Evolutionary conservation across 1,140 invertebrate species (phyloP).

Genomic region (Meloidogyne exigua): DNA sequence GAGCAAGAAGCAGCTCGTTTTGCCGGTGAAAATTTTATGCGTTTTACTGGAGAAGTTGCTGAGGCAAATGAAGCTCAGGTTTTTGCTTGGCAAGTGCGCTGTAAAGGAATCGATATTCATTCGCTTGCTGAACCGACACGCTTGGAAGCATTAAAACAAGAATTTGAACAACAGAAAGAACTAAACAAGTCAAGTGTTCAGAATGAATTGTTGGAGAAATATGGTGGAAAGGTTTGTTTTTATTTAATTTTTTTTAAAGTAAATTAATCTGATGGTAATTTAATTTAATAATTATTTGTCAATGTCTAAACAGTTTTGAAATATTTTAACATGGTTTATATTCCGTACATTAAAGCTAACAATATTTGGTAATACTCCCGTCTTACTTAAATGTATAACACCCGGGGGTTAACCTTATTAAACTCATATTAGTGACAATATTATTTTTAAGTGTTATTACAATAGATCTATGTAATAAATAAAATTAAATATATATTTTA

Average conservation of each 20-base stretch:
- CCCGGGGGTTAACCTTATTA: no score
- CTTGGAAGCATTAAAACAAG: conserved; percentile 82
- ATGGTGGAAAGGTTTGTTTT: conserved; percentile 48
- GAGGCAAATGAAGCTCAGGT: conserved; percentile 85
- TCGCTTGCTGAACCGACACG: conserved; percentile 95
- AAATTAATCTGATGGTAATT: no score
- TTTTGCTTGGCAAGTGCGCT: conserved; percentile 95
- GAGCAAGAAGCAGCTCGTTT: conserved; percentile 74
- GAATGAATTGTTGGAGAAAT: conserved; percentile 66
- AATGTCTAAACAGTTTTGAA: no score
- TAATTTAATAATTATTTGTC: no score
- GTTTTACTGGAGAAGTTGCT: conserved; percentile 87
- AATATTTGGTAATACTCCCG: no score
- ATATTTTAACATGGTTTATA: no score
- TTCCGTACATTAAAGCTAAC: no score
- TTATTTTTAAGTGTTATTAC: no score
- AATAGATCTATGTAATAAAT: no score
- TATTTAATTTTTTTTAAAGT: background rate
- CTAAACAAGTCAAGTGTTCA: conserved; percentile 76
- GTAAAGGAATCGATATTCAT: conserved; percentile 82
- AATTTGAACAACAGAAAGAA: conserved; percentile 84
- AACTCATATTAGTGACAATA: no score
- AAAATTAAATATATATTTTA: no score
- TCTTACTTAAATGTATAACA: no score
- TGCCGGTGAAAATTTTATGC: conserved; percentile 90